Evolutionary conservation across 2,888 invertebrate genomes (phyloP).

Genomic region (Agrochola lota): DNA sequence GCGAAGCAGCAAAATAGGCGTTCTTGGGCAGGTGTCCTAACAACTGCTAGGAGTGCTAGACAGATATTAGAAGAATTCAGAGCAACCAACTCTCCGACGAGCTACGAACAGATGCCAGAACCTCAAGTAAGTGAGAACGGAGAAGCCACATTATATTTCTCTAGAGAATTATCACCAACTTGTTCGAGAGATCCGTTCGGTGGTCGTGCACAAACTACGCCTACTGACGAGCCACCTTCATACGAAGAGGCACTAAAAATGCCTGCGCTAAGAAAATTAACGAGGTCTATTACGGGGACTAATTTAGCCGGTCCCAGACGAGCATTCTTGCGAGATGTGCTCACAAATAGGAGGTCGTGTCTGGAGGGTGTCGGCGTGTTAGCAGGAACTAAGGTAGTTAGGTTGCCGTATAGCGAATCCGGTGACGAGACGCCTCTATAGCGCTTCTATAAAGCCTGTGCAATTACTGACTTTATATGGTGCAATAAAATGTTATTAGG

Average conservation of each 20-base stretch:
- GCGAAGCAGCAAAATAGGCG: slow-evolving; percentile 85
- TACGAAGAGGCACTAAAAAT: slow-evolving; percentile 92
- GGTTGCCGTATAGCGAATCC: slow-evolving; percentile 82
- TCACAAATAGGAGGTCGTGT: slow-evolving; percentile 88
- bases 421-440: slow-evolving; percentile 88
- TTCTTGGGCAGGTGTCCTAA: slow-evolving; percentile 87
- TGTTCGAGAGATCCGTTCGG: slow-evolving; percentile 92
- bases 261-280: slow-evolving; percentile 90
- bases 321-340: slow-evolving; percentile 87
- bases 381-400: slow-evolving; percentile 84
- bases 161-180: slow-evolving; percentile 86
- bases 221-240: slow-evolving; percentile 91
- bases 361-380: slow-evolving; percentile 87
- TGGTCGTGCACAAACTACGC: slow-evolving; percentile 89
- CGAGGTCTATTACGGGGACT: slow-evolving; percentile 91
- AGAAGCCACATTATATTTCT: slow-evolving; percentile 82
- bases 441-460: slow-evolving; percentile 74
- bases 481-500: slow-evolving; percentile 81
- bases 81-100: slow-evolving; percentile 76
- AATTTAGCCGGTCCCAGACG: slow-evolving; percentile 88
- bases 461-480: slow-evolving; percentile 81
- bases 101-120: slow-evolving; percentile 84
- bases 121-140: slow-evolving; percentile 75
- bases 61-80: slow-evolving; percentile 86
- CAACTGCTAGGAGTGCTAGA: slow-evolving; percentile 83